Evolutionary conservation across 2,797 vertebrate species (phyloP).

Genomic region (Pteropus rufus): DNA sequence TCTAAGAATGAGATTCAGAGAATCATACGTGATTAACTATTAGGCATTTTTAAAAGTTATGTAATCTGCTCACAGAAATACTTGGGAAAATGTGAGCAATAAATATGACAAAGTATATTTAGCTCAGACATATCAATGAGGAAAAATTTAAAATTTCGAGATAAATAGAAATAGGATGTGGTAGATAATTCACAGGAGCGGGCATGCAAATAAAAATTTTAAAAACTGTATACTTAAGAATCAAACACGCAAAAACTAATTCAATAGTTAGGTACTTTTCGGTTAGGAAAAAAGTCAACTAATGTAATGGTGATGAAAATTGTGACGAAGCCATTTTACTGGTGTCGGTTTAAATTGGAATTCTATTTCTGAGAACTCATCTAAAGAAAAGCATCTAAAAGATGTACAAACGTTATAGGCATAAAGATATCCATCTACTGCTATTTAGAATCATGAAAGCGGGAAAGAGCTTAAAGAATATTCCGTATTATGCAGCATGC

Average conservation of each 20-base stretch:
- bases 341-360: not conserved
- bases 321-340: not conserved
- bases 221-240: not conserved
- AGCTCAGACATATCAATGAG: not conserved
- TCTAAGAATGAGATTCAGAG: not conserved
- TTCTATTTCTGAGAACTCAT: constrained; percentile 21
- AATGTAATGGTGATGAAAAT: not conserved
- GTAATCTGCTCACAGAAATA: not conserved
- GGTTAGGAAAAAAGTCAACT: not conserved
- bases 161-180: not conserved
- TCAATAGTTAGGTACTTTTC: not conserved
- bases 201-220: not conserved
- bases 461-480: not conserved
- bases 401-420: not conserved
- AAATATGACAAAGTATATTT: not conserved
- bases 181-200: not conserved
- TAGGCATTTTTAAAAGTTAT: not conserved
- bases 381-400: not conserved
- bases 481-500: fast-evolving
- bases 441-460: not conserved
- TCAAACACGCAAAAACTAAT: not conserved
- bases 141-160: not conserved
- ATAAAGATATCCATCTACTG: not conserved
- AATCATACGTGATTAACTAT: fast-evolving
- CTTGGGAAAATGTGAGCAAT: not conserved